These are phyloP conservation scores for Aphidius gifuensis DNA, from an alignment of 1,140 invertebrate genomes.

Conservation along the genomic window DNA sequence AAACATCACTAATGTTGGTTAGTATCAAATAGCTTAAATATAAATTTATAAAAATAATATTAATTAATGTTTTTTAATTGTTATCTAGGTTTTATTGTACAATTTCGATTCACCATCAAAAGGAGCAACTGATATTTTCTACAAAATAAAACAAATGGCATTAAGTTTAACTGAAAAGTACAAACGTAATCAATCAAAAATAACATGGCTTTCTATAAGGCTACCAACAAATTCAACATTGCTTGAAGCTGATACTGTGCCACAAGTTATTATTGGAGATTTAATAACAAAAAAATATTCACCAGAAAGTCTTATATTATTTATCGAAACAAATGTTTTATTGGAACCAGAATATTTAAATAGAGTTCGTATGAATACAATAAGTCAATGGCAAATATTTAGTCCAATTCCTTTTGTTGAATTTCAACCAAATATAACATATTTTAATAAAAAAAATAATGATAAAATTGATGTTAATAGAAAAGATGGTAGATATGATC, in stretches of 20 bases:
- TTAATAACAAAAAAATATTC: conserved; percentile 68
- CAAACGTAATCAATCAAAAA: conserved; percentile 65
- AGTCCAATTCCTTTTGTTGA: conserved; percentile 78
- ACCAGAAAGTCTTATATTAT: conserved; percentile 66
- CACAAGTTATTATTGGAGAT: conserved; percentile 71
- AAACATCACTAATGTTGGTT: conserved; percentile 72
- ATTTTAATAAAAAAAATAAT: conserved; percentile 57
- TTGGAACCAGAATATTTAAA: conserved; percentile 80
- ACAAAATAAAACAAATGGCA: conserved; percentile 63
- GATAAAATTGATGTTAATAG: conserved; percentile 70
- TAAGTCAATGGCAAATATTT: conserved; percentile 75
- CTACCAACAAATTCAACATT: conserved; percentile 52
- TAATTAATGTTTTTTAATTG: conserved; percentile 2
- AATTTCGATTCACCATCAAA: conserved; percentile 61
- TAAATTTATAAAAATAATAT: conserved; percentile 19
- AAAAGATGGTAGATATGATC: conserved; percentile 78
- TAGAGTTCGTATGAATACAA: conserved; percentile 82
- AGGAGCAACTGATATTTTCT: conserved; percentile 64
- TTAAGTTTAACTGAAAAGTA: conserved; percentile 65
- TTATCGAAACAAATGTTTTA: conserved; percentile 65
- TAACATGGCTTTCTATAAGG: conserved; percentile 70
- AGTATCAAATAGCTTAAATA: conserved; percentile 27
- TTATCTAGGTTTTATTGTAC: conserved; percentile 60
- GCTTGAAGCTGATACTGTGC: conserved; percentile 42
- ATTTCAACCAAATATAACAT: conserved; percentile 66